phyloP scores from a whole-genome alignment of 2,797 vertebrate species.

The Gymnoscopelus microlampas region DNA sequence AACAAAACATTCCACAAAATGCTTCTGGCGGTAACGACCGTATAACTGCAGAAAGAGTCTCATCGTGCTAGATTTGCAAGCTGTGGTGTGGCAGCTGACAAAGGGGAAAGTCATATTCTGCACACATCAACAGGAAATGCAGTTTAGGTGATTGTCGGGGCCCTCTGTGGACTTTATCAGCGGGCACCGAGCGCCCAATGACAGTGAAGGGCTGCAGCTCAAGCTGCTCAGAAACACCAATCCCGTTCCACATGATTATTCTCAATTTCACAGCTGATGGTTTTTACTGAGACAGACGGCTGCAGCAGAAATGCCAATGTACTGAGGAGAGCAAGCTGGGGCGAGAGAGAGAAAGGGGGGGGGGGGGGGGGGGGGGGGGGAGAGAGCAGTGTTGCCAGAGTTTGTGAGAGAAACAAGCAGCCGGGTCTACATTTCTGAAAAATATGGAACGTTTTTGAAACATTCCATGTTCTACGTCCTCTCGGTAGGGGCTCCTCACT shows the following conservation, averaged over 20 bases:
- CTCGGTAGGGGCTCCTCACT: too few species aligned
- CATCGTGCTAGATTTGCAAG: neutral
- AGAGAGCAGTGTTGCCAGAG: neutral
- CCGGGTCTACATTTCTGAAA: too few species aligned
- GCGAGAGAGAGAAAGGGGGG: conserved; percentile 17
- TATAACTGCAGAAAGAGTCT: conserved; percentile 6
- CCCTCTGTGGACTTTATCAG: conserved; percentile 70
- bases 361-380: conserved; percentile 23
- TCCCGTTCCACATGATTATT: conserved; percentile 83
- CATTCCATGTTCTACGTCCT: too few species aligned
- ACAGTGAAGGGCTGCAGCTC: conserved; percentile 66
- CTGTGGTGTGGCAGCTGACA: conserved; percentile 8
- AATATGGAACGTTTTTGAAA: too few species aligned
- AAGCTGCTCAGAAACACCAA: conserved; percentile 75
- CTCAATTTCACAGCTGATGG: conserved; percentile 85
- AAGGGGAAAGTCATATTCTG: conserved; percentile 42
- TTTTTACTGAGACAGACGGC: conserved; percentile 77
- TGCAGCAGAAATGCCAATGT: conserved; percentile 70
- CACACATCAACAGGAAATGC: conserved; percentile 37
- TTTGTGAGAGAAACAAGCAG: too few species aligned
- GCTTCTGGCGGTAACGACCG: neutral
- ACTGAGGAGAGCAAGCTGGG: conserved; percentile 58
- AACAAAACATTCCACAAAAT: neutral
- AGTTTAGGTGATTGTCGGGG: conserved; percentile 50
- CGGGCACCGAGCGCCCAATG: conserved; percentile 62